Base-by-base conservation (phyloP, 2,888 invertebrate genomes). In the Cantharis rufa region DNA sequence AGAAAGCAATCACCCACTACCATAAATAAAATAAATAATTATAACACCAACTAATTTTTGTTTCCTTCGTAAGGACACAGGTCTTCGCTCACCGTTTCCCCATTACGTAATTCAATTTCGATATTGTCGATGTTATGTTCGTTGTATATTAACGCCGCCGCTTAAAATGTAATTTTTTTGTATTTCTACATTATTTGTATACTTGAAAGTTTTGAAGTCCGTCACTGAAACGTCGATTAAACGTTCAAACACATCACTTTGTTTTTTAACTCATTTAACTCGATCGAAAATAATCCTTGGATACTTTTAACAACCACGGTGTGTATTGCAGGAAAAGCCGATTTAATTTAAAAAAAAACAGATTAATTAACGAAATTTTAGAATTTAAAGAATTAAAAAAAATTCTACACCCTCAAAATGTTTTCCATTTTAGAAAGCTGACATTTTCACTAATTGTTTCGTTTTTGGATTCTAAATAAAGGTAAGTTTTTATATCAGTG, bases 1-100 rank as follows among this genome's bases (percentile, higher is more conserved):
- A 75, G 71, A 77, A 82, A 82, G 81, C 80, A 81, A 82, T 82
- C 82, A 82, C 82, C 79, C 78, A 81, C 72, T 80, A 81, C 79
- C 77, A 80, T 77, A 70, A 74, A 70, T 32, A 70, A 71, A 76
- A 77, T 77, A 74, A 77, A 77, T 74, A 71, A 74, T 62, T 66
- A 76, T 71, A 77, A 73, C 76, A 77, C 73, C 74, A 71, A 62
- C 4, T 15, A 71, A 62, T 21, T 71, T 21, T 71, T n/a, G 11
- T 66, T n/a, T 21, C 18, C 15, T 64, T 18, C 21, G 13, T 64
- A 13, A 18, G 2, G 9, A 64, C 10, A 63, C 1, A 9, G 1
- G 2, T 11, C 3, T 11, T 32, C 13, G 32, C 3, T 13, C 13
- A 32, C 13, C 32, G 13, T 13, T 32, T 4, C 32, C n/a, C 3